Base-by-base conservation (phyloP, 2,888 invertebrate species). In the Torymus auratus region DNA sequence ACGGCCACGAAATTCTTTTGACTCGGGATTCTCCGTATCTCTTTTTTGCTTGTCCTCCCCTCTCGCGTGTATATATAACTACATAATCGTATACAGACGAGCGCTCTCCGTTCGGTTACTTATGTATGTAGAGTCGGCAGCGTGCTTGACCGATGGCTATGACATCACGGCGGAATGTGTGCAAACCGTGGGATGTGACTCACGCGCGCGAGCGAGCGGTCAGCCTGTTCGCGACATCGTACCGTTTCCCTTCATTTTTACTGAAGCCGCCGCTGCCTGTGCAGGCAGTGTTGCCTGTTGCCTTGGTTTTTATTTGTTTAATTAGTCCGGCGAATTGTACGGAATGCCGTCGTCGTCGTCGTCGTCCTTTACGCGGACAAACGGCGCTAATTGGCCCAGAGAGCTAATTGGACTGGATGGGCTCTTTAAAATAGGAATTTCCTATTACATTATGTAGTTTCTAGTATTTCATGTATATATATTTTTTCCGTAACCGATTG, bases 111-210 rank as follows among this genome's bases (percentile, higher is more conserved):
- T 41, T 41, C 0, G 7, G 7, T 41, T n/a, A 15, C 60, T 12
- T n/a, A 52, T 53, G 23, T 23, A n/a, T 28, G 50, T 52, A 20
- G 10, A 14, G 68, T 17, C 17, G 7, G 7, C 41, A 10, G 41
- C 41, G 41, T 10, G 70, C 56, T 64, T 78, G 78, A 77, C 78
- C 78, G 60, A 78, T 67, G 71, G 17, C 84, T 85, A 87, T 89
- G 89, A 88, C 90, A 88, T 90, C 90, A 88, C 85, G 83, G 71
- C 81, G 88, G 89, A 90, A 90, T 90, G 89, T 82, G 86, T 86
- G 86, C 41, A 10, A 85, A 85, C 84, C 85, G 85, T 84, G 84
- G 83, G 83, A 86, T 83, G 84, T 89, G 89, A 89, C 84, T 89
- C 89, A 89, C 7, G 41, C 72, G 53, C 20, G 41, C 7, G 41